Conservation (phyloP, 1,140 invertebrate species). For the Danaus plexippus region DNA sequence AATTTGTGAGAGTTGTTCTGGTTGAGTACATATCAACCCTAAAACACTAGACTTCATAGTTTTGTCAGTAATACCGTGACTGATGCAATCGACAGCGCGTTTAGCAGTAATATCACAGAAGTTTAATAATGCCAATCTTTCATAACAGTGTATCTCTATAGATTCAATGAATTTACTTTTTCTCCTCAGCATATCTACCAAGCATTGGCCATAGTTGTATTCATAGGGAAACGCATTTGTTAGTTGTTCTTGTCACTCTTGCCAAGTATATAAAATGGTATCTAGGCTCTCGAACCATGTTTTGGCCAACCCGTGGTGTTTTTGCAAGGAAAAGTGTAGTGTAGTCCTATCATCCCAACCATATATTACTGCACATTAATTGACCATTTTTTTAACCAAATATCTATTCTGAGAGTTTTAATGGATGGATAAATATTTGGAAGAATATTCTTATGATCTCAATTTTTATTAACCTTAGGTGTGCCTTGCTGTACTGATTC, state of each 20-base stretch:
- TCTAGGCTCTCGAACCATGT: conserved; percentile 25
- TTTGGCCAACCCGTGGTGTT: conserved; percentile 27
- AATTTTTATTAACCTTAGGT: too few relatives aligned
- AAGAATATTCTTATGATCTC: conserved; percentile 1
- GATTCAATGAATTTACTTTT: conserved; percentile 26
- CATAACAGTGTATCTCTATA: conserved; percentile 29
- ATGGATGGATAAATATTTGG: conserved; percentile 8
- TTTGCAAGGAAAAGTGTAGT: conserved; percentile 28
- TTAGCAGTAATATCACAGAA: conserved; percentile 29
- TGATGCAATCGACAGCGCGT: conserved; percentile 32
- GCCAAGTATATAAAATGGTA: conserved; percentile 24
- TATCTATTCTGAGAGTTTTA: conserved; percentile 11
- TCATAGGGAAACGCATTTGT: conserved; percentile 26
- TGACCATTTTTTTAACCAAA: conserved; percentile 20
- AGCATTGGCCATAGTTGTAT: conserved; percentile 31
- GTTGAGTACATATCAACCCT: conserved; percentile 21
- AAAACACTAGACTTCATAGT: conserved; percentile 25
- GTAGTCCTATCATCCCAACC: conserved; percentile 26
- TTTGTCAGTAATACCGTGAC: conserved; percentile 27
- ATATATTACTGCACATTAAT: conserved; percentile 27
- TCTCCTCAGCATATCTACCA: conserved; percentile 30
- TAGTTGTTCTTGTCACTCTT: conserved; percentile 30
- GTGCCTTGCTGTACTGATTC: too few relatives aligned
- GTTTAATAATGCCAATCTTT: conserved; percentile 30
- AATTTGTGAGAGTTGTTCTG: conserved; percentile 28